Evolutionary conservation across 2,888 invertebrate species (phyloP), one percentile per base, ranked within the genome.

Genomic region (Orthosia gracilis): DNA sequence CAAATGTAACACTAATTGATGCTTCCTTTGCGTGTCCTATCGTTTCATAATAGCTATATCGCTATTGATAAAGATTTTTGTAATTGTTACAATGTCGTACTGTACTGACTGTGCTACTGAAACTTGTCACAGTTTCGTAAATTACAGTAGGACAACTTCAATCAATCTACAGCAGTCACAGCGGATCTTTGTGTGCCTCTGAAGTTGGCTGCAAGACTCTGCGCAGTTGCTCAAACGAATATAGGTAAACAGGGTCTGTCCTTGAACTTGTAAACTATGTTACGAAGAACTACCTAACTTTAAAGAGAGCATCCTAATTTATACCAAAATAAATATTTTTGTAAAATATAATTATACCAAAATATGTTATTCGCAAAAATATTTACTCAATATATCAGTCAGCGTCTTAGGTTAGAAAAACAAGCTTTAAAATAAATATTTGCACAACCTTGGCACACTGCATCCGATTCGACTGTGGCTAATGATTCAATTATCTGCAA

Each of bases 401-500:
- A 57, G 54, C 40, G 40, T 62, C 18, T 5, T 47, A 52, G 47
- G 55, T 76, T 49, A 82, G 40, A 18, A 57, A 59, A 76, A 62
- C 61, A 76, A 59, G 18, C 9, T 54, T 57, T 17, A 47, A 45
- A 45, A 64, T 4, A 52, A 62, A 82, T 67, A 82, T 82, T 76
- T 82, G 26, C n/a, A 40, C 82, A 55, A 83, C 65, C 78, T 74
- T 75, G 65, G 11, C 69, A 47, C 69, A 82, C 85, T 85, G 85
- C 62, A 73, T 75, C 65, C 18, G 21, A 13, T 62, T 55, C 18
- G 11, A 50, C 84, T 78, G 61, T 84, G 87, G 13, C 76, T 67
- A 63, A 61, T 69, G 67, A 69, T 50, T 81, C 73, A 80, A 87
- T 84, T 87, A 73, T 72, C 73, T 58, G 84, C 78, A 87, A 78